Base-by-base conservation (phyloP, 2,113 vertebrate genomes). In the Trichechus manatus region DNA sequence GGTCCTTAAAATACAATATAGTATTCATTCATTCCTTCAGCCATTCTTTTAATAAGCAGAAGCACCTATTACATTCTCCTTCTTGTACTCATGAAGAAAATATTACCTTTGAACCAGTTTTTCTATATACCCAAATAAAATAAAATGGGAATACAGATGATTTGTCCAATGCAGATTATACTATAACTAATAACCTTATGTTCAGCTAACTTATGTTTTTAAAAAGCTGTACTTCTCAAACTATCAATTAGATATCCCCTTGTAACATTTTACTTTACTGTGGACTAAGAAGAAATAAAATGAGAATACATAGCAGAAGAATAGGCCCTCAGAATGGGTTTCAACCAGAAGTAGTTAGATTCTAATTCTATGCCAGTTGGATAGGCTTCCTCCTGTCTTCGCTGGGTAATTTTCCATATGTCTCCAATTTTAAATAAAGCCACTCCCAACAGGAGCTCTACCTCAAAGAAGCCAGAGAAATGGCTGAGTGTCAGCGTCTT, bases 351-450 rank as follows among this genome's bases (percentile, higher is more conserved):
- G 83, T 83, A 97, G 72, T 84, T 70, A 74, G 64, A 77, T 50
- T 87, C 68, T 89, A 94, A 84, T 94, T 97, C 89, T 84, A 44
- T 92, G 89, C 96, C 92, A 95, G 9, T 14, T 94, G 95, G 92
- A 94, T 42, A 92, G 84, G 70, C 84, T 96, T 93, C 44, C 87
- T 95, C 84, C 86, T 95, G 92, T 88, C 96, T 97, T 93, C 92
- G n/a, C 80, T 90, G 84, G 23, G 15, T 83, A 90, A 85, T 13
- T 74, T 91, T 90, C 96, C 97, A 97, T 96, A 93, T 97, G 97
- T 97, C 96, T 97, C 84, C 95, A 97, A 97, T 97, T 98, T 97
- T 95, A 96, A 96, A 96, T 23, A 93, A 80, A 94, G 47, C 86
- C 96, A 83, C 68, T 94, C 84, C 94, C 94, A 92, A 79, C 63